These are phyloP conservation scores for Panzeria rudis DNA, from an alignment of 2,888 invertebrate genomes.

Conservation along the genomic window DNA sequence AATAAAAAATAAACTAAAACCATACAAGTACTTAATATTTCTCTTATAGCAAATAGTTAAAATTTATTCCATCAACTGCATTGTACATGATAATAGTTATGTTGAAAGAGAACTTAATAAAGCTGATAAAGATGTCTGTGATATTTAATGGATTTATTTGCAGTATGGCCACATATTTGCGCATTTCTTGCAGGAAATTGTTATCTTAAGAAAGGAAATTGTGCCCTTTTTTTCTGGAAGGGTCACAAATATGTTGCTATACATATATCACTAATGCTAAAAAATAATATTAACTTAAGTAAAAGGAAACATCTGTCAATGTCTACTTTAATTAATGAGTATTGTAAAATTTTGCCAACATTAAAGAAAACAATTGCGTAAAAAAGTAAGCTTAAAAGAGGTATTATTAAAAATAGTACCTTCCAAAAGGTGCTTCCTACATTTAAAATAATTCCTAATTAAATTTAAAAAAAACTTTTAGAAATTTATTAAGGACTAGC, in stretches of 20 bases:
- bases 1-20: conserved; percentile 17
- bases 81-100: not conserved
- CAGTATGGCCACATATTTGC: conserved; percentile 11
- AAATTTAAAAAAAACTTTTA: too few relatives aligned
- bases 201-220: conserved; percentile 33
- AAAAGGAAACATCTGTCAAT: conserved; percentile 20
- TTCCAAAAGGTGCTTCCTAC: too few relatives aligned
- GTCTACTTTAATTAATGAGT: not conserved
- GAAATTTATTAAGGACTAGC: too few relatives aligned
- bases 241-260: not conserved
- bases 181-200: conserved; percentile 33
- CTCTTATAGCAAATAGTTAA: conserved; percentile 15
- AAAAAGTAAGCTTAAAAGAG: too few relatives aligned
- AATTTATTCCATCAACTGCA: conserved; percentile 25
- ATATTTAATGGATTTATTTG: conserved; percentile 21
- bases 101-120: conserved; percentile 6
- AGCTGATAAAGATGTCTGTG: conserved; percentile 39
- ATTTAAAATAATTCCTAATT: too few relatives aligned
- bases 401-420: too few relatives aligned
- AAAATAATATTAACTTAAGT: not conserved
- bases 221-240: not conserved
- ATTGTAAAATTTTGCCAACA: too few relatives aligned
- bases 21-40: not conserved
- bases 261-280: not conserved
- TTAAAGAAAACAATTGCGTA: too few relatives aligned